Percentiles rank a stretch among this genome's conserved stretches.
Conservation (phyloP, 2,888 invertebrate species). For the Embidobia sp. region DNA sequence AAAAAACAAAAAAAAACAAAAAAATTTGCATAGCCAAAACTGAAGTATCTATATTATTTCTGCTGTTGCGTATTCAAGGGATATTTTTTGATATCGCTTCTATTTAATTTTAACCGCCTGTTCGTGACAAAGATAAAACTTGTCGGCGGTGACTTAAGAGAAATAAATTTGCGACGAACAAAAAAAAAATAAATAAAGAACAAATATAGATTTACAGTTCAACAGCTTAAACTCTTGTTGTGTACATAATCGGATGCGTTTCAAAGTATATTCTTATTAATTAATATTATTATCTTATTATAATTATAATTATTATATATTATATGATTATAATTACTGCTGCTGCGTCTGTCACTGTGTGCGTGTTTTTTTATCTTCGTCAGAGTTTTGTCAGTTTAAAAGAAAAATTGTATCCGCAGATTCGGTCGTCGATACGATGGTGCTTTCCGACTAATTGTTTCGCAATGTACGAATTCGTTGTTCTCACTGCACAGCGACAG, state of each 20-base stretch:
- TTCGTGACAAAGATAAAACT: constrained; percentile 14
- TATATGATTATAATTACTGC: constrained; percentile 52
- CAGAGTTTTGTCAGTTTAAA: constrained; percentile 14
- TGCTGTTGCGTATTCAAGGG: constrained; percentile 56
- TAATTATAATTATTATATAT: constrained; percentile 59
- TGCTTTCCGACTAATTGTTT: constrained; percentile 39
- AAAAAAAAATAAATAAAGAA: constrained; percentile 36
- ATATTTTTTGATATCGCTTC: constrained; percentile 60
- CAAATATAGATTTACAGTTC: constrained; percentile 56
- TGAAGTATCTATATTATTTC: constrained; percentile 65
- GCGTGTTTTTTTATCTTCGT: constrained; percentile 9
- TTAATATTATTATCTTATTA: constrained; percentile 46
- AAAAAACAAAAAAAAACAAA: constrained; percentile 5
- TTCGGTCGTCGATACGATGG: constrained; percentile 31
- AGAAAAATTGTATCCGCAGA: constrained; percentile 29
- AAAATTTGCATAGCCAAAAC: constrained; percentile 62
- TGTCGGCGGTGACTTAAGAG: constrained; percentile 53
- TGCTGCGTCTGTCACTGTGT: constrained; percentile 46
- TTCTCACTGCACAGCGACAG: constrained; percentile 44
- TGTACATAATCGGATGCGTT: constrained; percentile 78
- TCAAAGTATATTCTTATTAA: constrained; percentile 70
- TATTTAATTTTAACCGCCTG: constrained; percentile 36
- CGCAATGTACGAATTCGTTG: constrained; percentile 34
- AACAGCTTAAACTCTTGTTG: constrained; percentile 73
- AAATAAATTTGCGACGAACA: constrained; percentile 59